phyloP scores from a whole-genome alignment of 2,888 invertebrate genomes.

The Orthonevra nobilis region DNA sequence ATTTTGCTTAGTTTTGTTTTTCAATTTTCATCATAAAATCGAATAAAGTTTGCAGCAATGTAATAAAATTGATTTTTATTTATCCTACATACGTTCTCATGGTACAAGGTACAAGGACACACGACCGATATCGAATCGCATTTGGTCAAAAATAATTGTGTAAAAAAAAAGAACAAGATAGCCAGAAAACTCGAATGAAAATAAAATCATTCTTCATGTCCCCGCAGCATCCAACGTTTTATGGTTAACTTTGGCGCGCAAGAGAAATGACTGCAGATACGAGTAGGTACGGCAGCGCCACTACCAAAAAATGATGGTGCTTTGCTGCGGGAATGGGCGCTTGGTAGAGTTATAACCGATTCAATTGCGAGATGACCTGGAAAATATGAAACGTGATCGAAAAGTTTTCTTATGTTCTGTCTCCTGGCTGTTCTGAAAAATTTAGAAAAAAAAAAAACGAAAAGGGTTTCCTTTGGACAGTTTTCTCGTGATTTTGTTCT shows the following conservation, averaged over 20 bases:
- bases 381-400: conserved; percentile 74
- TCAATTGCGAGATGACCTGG: conserved; percentile 73
- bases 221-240: conserved; percentile 48
- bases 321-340: conserved; percentile 1
- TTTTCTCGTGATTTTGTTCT: not conserved
- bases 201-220: conserved; percentile 66
- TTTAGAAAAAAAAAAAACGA: no score
- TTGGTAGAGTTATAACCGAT: conserved; percentile 48
- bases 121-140: conserved; percentile 55
- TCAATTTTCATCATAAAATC: conserved; percentile 13
- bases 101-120: conserved; percentile 45
- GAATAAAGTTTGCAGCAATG: not conserved
- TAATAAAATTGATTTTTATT: conserved; percentile 60
- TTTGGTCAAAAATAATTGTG: conserved; percentile 48
- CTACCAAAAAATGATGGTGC: conserved; percentile 36
- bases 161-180: conserved; percentile 14
- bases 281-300: conserved; percentile 26
- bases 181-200: conserved; percentile 35
- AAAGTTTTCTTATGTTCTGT: conserved; percentile 45
- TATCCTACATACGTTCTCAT: conserved; percentile 37
- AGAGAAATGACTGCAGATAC: conserved; percentile 55
- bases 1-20: no score
- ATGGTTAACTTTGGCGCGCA: conserved; percentile 51
- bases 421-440: not conserved
- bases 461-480: not conserved